Evolutionary conservation across 2,797 vertebrate genomes (phyloP).

Genomic region (Ctenosaura bakeri): DNA sequence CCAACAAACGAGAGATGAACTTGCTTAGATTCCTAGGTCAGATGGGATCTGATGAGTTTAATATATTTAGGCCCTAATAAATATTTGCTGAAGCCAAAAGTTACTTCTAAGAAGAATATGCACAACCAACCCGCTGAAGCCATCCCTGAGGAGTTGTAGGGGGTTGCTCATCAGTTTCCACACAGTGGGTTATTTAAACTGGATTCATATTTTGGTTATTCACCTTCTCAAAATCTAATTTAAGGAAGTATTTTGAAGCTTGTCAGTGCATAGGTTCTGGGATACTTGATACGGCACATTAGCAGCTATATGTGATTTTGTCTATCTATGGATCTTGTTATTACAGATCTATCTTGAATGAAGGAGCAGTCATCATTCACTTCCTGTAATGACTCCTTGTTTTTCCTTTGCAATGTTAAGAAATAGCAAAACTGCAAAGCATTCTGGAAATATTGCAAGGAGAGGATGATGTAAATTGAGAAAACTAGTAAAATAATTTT

Average conservation of each 20-base stretch:
- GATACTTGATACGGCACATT: not conserved
- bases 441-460: not conserved
- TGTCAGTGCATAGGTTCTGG: not conserved
- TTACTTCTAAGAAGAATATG: not conserved
- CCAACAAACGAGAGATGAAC: too few relatives aligned
- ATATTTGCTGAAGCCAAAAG: too few relatives aligned
- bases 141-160: not conserved
- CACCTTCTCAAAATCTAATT: conserved; percentile 14
- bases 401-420: not conserved
- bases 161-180: not conserved
- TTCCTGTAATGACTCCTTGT: not conserved
- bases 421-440: not conserved
- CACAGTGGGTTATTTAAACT: not conserved
- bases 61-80: too few relatives aligned
- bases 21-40: too few relatives aligned
- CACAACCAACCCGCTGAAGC: not conserved
- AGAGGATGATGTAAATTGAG: not conserved
- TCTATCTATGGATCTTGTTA: not conserved
- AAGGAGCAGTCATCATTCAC: not conserved
- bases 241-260: not conserved
- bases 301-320: not conserved
- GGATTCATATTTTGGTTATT: not conserved
- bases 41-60: too few relatives aligned
- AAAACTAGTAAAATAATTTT: not conserved
- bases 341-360: not conserved